A percentile compares a stretch with the other conserved stretches of the same genome.
phyloP scores from a whole-genome alignment of 2,113 vertebrate genomes.

The Esox niger region DNA sequence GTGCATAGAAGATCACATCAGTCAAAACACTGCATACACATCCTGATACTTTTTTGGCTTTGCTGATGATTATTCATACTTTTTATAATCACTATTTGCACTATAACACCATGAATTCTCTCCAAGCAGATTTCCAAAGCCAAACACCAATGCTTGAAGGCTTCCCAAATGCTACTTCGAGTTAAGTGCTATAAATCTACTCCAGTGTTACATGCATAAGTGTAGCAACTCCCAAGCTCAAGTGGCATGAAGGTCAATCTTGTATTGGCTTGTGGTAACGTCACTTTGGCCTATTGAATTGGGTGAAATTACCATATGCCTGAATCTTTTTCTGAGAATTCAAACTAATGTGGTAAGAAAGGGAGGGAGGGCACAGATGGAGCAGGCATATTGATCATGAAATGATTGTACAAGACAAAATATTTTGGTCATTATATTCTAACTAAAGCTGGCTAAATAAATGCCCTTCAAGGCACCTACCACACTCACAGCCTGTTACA shows the following conservation, averaged over 20 bases:
- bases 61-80: not conserved
- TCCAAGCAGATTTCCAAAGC: not conserved
- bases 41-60: too few relatives aligned
- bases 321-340: not conserved
- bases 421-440: not conserved
- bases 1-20: not conserved
- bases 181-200: not conserved
- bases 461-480: not conserved
- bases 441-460: too few relatives aligned
- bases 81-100: not conserved
- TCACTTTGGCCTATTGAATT: constrained; percentile 12
- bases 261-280: constrained; percentile 35
- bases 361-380: not conserved
- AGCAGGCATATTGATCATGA: not conserved
- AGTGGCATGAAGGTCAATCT: constrained; percentile 31
- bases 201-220: constrained; percentile 33
- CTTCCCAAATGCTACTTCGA: not conserved
- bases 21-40: too few relatives aligned
- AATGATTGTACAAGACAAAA: not conserved
- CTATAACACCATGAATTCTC: not conserved
- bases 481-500: not conserved
- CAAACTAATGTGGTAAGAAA: not conserved
- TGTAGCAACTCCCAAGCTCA: constrained; percentile 29
- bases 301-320: constrained; percentile 3
- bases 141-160: not conserved